Evolutionary conservation across 2,797 vertebrate species (phyloP).

Genomic region (Eutrigla gurnardus): DNA sequence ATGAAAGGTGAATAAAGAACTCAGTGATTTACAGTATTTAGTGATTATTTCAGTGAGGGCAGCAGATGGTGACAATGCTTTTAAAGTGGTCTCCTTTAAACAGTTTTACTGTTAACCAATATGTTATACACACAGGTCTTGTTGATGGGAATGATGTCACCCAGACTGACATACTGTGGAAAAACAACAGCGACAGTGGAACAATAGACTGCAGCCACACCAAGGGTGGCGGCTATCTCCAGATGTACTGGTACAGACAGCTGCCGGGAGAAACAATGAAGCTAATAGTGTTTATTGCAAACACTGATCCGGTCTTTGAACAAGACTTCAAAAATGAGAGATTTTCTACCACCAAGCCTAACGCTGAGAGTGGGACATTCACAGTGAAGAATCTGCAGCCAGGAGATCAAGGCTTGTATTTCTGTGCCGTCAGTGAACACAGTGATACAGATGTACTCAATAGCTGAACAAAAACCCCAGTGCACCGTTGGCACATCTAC

Average conservation of each 20-base stretch:
- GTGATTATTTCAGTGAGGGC: background rate
- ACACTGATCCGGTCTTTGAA: background rate
- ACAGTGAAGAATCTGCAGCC: slow-evolving; percentile 55
- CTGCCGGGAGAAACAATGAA: slow-evolving; percentile 32
- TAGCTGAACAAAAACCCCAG: slow-evolving; percentile 42
- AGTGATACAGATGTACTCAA: slow-evolving; percentile 10
- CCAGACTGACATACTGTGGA: slow-evolving; percentile 11
- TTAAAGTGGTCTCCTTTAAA: too few relatives aligned
- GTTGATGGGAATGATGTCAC: slow-evolving; percentile 11
- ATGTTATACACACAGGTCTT: slow-evolving; percentile 24
- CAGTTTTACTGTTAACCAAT: too few relatives aligned
- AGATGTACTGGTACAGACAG: slow-evolving; percentile 71
- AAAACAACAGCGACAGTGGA: background rate
- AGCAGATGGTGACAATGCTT: background rate
- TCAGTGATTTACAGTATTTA: background rate
- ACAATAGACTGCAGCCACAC: slow-evolving; percentile 33
- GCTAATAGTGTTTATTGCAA: background rate
- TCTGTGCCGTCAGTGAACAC: slow-evolving; percentile 53
- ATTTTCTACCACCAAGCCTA: slow-evolving; percentile 40
- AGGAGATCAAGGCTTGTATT: slow-evolving; percentile 57
- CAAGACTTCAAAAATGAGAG: background rate
- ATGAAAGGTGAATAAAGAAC: background rate
- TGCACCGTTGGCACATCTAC: background rate
- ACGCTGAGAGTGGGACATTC: slow-evolving; percentile 48
- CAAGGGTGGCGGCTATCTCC: accelerated